Evolutionary conservation across 2,888 invertebrate genomes (phyloP).

Genomic region (Rhamnusium bicolor): DNA sequence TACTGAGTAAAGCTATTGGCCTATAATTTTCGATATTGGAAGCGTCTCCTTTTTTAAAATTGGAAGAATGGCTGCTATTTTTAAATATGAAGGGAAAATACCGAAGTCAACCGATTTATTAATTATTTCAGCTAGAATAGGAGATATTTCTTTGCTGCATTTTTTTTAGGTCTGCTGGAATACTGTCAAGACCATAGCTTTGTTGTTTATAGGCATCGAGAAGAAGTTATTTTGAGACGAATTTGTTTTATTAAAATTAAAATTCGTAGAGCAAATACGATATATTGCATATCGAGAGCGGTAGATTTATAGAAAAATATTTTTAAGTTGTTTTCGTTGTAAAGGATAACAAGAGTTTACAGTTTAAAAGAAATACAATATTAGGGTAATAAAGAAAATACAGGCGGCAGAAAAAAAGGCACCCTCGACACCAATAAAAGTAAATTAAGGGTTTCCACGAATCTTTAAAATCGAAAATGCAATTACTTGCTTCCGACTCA

Average conservation of each 20-base stretch:
- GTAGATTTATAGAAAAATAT: background rate
- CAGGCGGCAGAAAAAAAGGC: slow-evolving; percentile 48
- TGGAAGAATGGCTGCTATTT: background rate
- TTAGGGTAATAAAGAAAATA: slow-evolving; percentile 26
- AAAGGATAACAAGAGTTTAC: slow-evolving; percentile 14
- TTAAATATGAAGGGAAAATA: background rate
- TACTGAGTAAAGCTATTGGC: too few species aligned
- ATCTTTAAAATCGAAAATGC: slow-evolving; percentile 64
- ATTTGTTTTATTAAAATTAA: too few species aligned
- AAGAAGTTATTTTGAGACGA: too few species aligned
- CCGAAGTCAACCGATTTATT: background rate
- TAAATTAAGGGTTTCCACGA: slow-evolving; percentile 61
- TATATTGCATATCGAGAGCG: too few species aligned
- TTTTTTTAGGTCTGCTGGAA: too few species aligned
- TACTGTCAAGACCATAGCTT: too few species aligned
- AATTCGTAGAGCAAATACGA: too few species aligned
- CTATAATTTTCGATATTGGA: too few species aligned
- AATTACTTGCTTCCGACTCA: slow-evolving; percentile 59
- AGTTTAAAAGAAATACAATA: slow-evolving; percentile 24
- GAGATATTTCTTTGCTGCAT: too few species aligned
- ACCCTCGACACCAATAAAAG: slow-evolving; percentile 62
- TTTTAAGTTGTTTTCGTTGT: background rate
- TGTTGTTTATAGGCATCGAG: too few species aligned
- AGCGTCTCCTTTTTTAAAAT: background rate
- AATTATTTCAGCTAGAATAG: too few species aligned